Evolutionary conservation across 2,113 vertebrate genomes (phyloP).

Genomic region (Zonotrichia leucophrys): DNA sequence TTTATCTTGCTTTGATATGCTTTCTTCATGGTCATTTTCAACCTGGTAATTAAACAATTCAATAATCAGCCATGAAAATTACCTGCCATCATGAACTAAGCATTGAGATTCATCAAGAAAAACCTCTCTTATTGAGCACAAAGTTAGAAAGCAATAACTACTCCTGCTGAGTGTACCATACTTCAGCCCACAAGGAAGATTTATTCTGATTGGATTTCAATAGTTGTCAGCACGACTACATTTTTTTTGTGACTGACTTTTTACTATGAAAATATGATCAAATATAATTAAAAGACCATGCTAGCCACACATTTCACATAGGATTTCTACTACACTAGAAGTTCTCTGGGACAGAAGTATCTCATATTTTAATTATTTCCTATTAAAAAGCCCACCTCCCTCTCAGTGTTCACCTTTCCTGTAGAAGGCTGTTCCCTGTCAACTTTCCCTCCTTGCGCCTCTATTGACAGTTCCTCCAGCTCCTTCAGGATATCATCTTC

Average conservation of each 20-base stretch:
- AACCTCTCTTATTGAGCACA: neutral
- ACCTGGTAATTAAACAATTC: slow-evolving; percentile 69
- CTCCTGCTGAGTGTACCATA: neutral
- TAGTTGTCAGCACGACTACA: neutral
- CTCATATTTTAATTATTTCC: neutral
- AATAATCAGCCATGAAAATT: neutral
- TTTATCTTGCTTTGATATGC: slow-evolving; percentile 85
- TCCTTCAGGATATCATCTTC: slow-evolving; percentile 98
- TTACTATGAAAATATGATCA: neutral
- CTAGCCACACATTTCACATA: neutral
- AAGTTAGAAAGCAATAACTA: neutral
- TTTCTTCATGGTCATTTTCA: slow-evolving; percentile 80
- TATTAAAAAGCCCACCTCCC: neutral
- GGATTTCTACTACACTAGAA: neutral
- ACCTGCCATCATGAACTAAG: neutral
- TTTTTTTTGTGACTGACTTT: neutral
- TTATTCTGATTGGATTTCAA: neutral
- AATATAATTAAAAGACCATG: neutral
- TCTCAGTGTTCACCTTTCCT: slow-evolving; percentile 72
- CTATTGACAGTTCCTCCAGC: slow-evolving; percentile 90
- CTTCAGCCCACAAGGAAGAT: neutral
- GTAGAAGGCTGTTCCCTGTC: slow-evolving; percentile 72
- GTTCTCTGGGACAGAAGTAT: neutral
- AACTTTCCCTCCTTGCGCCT: slow-evolving; percentile 82
- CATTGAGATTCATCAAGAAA: neutral